These are phyloP conservation scores for Lathronympha strigana DNA, from an alignment of 2,888 invertebrate species.

Conservation along the genomic window DNA sequence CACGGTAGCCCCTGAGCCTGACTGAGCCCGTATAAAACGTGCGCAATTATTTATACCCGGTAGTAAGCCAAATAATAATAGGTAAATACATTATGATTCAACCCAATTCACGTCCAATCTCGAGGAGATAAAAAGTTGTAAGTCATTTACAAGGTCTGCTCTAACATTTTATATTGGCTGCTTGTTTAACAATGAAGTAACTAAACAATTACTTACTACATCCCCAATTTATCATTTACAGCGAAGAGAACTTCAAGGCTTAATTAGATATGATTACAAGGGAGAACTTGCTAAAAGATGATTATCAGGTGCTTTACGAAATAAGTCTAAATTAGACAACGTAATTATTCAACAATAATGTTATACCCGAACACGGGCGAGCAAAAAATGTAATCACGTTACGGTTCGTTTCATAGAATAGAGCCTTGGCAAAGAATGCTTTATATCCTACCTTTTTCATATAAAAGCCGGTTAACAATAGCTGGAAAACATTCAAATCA, in stretches of 20 bases:
- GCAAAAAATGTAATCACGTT: conserved; percentile 58
- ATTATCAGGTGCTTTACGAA: conserved; percentile 33
- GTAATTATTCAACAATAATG: conserved; percentile 36
- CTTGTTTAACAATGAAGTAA: conserved; percentile 26
- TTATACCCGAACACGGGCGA: conserved; percentile 28
- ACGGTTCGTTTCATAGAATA: conserved; percentile 68
- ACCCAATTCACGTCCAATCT: conserved; percentile 40
- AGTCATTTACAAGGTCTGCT: conserved; percentile 30
- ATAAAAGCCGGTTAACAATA: conserved; percentile 68
- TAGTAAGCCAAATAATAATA: conserved; percentile 14
- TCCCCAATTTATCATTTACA: conserved; percentile 18
- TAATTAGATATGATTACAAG: conserved; percentile 30
- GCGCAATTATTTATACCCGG: conserved; percentile 22
- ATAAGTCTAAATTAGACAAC: conserved; percentile 30
- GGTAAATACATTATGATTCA: conserved; percentile 17
- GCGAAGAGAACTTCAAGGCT: conserved; percentile 13
- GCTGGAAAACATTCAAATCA: conserved; percentile 60
- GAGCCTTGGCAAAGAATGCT: conserved; percentile 62
- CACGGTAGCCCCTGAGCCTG: neutral
- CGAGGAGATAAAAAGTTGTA: conserved; percentile 32
- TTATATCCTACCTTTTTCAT: conserved; percentile 64
- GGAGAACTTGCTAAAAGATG: conserved; percentile 26
- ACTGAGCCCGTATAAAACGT: neutral
- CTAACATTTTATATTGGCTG: conserved; percentile 23
- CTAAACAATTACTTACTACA: neutral